Evolutionary conservation across 1,140 invertebrate genomes (phyloP).

Genomic region (Tyrophagus putrescentiae): DNA sequence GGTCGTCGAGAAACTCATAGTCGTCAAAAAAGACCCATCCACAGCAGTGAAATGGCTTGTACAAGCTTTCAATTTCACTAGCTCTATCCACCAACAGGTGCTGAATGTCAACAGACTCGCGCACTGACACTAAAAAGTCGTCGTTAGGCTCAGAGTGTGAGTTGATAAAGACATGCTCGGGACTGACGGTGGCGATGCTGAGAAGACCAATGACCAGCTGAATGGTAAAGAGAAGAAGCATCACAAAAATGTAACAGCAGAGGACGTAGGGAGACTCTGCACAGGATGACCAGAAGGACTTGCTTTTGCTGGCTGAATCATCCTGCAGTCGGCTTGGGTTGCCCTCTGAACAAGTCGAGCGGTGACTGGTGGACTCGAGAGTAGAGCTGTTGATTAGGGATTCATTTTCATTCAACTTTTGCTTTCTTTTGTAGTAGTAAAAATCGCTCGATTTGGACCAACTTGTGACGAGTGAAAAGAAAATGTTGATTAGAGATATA

Average conservation of each 20-base stretch:
- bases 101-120: background rate
- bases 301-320: background rate
- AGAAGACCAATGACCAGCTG: constrained; percentile 18
- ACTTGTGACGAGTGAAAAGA: background rate
- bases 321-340: background rate
- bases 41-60: constrained; percentile 12
- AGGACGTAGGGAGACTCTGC: background rate
- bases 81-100: constrained; percentile 43
- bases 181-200: constrained; percentile 5
- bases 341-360: background rate
- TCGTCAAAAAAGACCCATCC: constrained; percentile 19
- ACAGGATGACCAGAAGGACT: constrained; percentile 10
- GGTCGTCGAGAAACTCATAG: background rate
- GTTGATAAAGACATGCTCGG: constrained; percentile 1
- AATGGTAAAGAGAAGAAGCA: constrained; percentile 18
- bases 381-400: background rate
- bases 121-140: constrained; percentile 3
- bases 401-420: constrained; percentile 4
- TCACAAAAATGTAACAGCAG: constrained; percentile 18
- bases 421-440: background rate
- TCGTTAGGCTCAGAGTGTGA: background rate
- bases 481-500: constrained; percentile 16
- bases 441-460: constrained; percentile 3
- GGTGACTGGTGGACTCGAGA: background rate
- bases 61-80: constrained; percentile 56